phyloP scores from a whole-genome alignment of 2,113 vertebrate species.

The Halcyon malimbica region DNA sequence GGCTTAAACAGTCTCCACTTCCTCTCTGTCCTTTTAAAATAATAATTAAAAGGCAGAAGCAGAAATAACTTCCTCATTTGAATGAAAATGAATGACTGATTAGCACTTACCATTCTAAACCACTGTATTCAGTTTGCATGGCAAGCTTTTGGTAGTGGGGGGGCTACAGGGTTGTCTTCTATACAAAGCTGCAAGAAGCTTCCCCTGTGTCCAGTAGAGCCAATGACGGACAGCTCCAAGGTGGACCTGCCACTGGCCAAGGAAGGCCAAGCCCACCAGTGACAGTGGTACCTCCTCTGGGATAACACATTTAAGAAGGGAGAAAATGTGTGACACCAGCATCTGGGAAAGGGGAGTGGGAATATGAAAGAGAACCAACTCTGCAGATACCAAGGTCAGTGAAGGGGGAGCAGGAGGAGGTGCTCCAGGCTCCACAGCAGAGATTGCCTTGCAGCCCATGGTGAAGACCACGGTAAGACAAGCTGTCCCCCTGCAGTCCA shows the following conservation, averaged over 20 bases:
- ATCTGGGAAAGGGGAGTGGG: neutral
- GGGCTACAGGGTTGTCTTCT: neutral
- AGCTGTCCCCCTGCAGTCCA: neutral
- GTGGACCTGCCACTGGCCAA: neutral
- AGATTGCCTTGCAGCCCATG: neutral
- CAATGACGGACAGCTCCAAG: neutral
- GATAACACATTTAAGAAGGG: neutral
- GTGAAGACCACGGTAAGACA: neutral
- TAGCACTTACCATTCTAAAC: neutral
- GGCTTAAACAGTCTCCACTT: neutral
- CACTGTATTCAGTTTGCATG: neutral
- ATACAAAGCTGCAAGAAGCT: neutral
- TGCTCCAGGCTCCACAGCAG: neutral
- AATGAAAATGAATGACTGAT: neutral
- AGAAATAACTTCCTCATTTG: neutral
- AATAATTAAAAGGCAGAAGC: neutral
- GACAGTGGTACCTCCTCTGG: neutral
- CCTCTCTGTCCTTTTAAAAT: neutral
- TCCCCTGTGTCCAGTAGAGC: rapidly evolving
- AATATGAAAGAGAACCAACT: neutral
- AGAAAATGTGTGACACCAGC: neutral
- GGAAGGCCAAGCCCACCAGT: neutral
- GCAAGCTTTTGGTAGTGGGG: neutral
- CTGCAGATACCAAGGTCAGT: neutral
- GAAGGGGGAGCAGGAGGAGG: neutral